phyloP scores from a whole-genome alignment of 23 tunicate genomes.

The Botrylloides violaceus region DNA sequence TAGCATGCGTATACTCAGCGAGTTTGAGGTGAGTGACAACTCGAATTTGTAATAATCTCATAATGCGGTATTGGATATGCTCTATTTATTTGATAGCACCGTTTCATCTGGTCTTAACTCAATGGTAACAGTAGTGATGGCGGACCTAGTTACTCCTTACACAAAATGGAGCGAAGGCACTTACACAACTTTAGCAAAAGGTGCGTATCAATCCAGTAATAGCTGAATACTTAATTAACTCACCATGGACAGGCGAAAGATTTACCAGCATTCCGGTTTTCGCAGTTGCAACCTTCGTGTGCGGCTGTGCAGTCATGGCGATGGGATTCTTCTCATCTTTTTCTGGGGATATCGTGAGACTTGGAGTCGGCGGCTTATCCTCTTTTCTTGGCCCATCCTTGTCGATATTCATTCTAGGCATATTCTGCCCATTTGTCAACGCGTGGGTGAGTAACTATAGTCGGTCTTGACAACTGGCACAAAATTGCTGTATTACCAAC shows the following conservation, averaged over 20 bases:
- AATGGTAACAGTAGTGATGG: conserved; percentile 38
- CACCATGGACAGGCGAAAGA: too few relatives aligned
- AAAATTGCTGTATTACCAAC: too few relatives aligned
- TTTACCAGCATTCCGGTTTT: neutral
- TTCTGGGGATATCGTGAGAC: neutral
- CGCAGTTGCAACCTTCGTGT: neutral
- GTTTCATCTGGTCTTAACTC: conserved; percentile 59
- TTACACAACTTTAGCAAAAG: conserved; percentile 48
- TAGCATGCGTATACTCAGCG: conserved; percentile 64
- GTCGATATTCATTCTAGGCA: conserved; percentile 9
- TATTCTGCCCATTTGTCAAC: conserved; percentile 15
- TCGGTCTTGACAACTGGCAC: too few relatives aligned
- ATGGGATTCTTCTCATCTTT: neutral
- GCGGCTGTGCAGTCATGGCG: neutral
- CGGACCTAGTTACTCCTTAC: conserved; percentile 42
- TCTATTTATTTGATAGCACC: too few relatives aligned
- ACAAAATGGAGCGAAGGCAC: conserved; percentile 35
- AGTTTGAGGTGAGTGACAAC: conserved; percentile 81
- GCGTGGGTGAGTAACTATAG: neutral
- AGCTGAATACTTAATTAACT: too few relatives aligned
- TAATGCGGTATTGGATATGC: too few relatives aligned
- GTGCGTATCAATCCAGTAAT: conserved; percentile 4
- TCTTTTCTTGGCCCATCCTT: conserved; percentile 1
- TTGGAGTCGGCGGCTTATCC: conserved; percentile 1
- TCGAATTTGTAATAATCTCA: too few relatives aligned